Conservation (phyloP, 2,888 invertebrate species). For the Bruchidius siliquastri region DNA sequence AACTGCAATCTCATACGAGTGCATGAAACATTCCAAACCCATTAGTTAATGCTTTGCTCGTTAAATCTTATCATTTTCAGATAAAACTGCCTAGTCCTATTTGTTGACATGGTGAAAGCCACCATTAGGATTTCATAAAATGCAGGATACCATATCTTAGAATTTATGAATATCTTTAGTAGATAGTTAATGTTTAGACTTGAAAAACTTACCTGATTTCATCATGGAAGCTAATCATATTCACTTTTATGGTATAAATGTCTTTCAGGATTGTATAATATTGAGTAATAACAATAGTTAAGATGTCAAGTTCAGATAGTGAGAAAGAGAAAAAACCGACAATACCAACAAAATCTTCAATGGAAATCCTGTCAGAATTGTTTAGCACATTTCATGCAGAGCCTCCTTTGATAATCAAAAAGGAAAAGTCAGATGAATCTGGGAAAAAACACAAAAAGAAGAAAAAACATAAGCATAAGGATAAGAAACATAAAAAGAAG, state of each 20-base stretch:
- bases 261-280: background rate
- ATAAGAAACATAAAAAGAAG: conserved; percentile 53
- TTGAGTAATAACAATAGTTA: background rate
- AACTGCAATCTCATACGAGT: too few relatives aligned
- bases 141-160: too few relatives aligned
- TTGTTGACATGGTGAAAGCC: too few relatives aligned
- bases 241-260: background rate
- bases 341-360: conserved; percentile 59
- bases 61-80: too few relatives aligned
- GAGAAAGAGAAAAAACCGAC: conserved; percentile 29
- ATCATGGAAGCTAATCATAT: background rate
- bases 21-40: too few relatives aligned
- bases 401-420: conserved; percentile 52
- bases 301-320: conserved; percentile 9
- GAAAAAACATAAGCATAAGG: conserved; percentile 60
- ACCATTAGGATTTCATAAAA: too few relatives aligned
- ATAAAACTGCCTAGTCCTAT: too few relatives aligned
- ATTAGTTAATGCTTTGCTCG: too few relatives aligned
- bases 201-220: conserved; percentile 1
- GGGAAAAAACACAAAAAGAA: conserved; percentile 47
- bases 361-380: conserved; percentile 77
- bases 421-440: conserved; percentile 37
- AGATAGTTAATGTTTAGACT: too few relatives aligned
- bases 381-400: conserved; percentile 74
- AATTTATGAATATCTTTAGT: too few relatives aligned